Base-by-base conservation (phyloP, 2,797 vertebrate genomes). In the Australoheros facetus region DNA sequence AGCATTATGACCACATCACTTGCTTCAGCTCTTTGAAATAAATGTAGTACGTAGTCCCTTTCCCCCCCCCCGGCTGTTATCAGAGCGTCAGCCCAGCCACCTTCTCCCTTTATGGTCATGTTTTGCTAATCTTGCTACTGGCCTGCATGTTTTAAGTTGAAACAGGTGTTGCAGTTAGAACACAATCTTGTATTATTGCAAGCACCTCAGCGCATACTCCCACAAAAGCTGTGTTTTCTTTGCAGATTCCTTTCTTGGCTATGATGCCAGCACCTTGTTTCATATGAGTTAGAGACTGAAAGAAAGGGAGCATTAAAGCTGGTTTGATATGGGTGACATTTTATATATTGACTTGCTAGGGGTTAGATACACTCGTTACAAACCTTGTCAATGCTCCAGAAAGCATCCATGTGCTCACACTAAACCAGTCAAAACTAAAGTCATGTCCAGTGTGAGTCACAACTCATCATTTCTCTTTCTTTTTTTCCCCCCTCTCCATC, bases 81-180 rank as follows among this genome's bases (percentile, higher is more conserved):
- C 91, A 94, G 86, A 91, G 87, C 79, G 79, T 84, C 87, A 89
- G 85, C 81, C 72, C 84, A 71, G 89, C 85, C 89, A 93, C 91
- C 88, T 93, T 94, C 87, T 94, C 94, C 94, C 92, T 95, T 95
- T 95, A 95, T 95, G 94, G 95, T 90, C 94, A 95, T 95, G 95
- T 95, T 95, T 93, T 83, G 85, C 93, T 94, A 95, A 94, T 94
- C 93, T 92, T 48, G 89, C 93, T 95, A 95, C 94, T 90, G 91
- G 92, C 91, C 93, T 89, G 89, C 81, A 86, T 85, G 72, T 86
- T 90, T 89, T 95, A 95, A 95, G 92, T 95, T 80, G 81, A 95
- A 95, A 92, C 95, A 95, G 93, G 94, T 95, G 93, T 90, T 92
- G 89, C 78, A 73, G 83, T 89, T 75, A 88, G 88, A 89, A 92